These are phyloP conservation scores for Cyprinodon brontotheroides DNA, from an alignment of 2,113 vertebrate genomes.

Conservation along the genomic window DNA sequence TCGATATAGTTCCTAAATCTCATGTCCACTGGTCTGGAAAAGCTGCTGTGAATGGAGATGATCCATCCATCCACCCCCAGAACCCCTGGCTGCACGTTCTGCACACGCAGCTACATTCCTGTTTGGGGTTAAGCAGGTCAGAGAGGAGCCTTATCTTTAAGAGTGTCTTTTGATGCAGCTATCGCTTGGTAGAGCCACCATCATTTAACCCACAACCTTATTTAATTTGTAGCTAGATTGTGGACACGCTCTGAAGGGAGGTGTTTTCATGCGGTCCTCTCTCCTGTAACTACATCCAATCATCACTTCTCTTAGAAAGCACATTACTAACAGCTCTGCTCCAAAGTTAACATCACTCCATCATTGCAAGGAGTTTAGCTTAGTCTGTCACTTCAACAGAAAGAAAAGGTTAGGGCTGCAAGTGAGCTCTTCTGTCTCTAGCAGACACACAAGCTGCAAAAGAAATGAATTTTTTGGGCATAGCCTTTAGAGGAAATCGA, in stretches of 20 bases:
- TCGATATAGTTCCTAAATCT: conserved; percentile 56
- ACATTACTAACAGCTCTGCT: conserved; percentile 42
- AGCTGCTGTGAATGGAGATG: conserved; percentile 71
- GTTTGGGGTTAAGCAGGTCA: conserved; percentile 66
- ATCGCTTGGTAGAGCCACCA: conserved; percentile 22
- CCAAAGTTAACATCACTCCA: conserved; percentile 43
- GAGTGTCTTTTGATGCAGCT: conserved; percentile 39
- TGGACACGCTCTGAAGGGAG: conserved; percentile 16
- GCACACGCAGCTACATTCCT: conserved; percentile 75
- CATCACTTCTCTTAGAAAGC: conserved; percentile 40
- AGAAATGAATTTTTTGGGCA: conserved; percentile 13
- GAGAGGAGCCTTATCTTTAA: conserved; percentile 61
- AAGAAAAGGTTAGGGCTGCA: conserved; percentile 28
- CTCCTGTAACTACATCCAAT: conserved; percentile 50
- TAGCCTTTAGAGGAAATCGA: conserved; percentile 54
- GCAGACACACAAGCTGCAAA: conserved; percentile 24
- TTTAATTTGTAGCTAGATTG: not conserved
- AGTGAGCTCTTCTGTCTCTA: conserved; percentile 24
- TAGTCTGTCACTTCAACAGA: conserved; percentile 30
- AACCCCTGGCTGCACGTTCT: conserved; percentile 66
- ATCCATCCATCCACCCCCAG: conserved; percentile 46
- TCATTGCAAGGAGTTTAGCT: conserved; percentile 20
- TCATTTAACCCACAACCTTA: conserved; percentile 9
- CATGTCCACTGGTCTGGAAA: conserved; percentile 67
- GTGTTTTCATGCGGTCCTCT: conserved; percentile 54